Evolutionary conservation across 2,888 invertebrate species (phyloP).

Genomic region (Stenolophus ochropezus): DNA sequence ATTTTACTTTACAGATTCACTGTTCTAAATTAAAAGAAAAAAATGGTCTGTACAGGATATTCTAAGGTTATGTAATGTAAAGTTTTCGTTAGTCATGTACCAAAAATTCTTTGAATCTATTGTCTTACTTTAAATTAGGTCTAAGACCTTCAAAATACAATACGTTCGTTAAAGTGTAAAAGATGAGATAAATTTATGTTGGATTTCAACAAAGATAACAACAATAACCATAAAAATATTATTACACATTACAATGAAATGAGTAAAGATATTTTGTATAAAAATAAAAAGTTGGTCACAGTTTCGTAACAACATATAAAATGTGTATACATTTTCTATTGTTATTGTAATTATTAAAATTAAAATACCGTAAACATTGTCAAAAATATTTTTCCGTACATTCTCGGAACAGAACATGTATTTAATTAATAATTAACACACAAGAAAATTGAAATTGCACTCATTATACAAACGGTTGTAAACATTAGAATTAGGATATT

Average conservation of each 20-base stretch:
- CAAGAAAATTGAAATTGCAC: too few species aligned
- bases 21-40: background rate
- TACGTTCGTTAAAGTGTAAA: background rate
- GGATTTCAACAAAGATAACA: too few species aligned
- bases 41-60: background rate
- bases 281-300: background rate
- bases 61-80: background rate
- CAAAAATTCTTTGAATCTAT: background rate
- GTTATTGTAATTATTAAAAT: background rate
- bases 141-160: background rate
- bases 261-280: too few species aligned
- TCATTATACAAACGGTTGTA: too few species aligned
- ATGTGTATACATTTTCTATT: background rate
- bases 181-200: too few species aligned
- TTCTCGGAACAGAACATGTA: background rate
- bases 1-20: background rate
- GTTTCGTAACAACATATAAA: background rate
- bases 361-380: background rate
- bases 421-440: constrained; percentile 33
- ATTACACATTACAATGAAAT: too few species aligned
- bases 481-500: too few species aligned
- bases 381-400: background rate
- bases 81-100: background rate
- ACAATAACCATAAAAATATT: too few species aligned
- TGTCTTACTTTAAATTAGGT: constrained; percentile 1